phyloP scores from a whole-genome alignment of 2,888 invertebrate genomes.

The Caenorhabditis uteleia region DNA sequence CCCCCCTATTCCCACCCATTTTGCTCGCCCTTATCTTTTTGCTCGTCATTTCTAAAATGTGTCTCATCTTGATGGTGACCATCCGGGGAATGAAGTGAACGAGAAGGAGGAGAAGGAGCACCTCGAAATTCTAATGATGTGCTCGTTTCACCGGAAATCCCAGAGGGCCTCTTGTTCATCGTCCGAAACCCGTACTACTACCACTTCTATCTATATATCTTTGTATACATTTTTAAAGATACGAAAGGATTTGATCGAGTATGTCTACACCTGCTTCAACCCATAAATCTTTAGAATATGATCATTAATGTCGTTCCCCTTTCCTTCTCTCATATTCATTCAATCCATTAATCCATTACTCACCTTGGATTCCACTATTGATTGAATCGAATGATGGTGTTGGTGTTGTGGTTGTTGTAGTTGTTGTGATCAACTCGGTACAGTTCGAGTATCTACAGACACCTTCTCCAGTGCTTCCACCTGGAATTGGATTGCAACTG shows the following conservation, averaged over 20 bases:
- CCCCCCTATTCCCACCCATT: constrained; percentile 1
- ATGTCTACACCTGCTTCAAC: too few relatives aligned
- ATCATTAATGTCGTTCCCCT: too few relatives aligned
- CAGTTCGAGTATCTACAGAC: constrained; percentile 39
- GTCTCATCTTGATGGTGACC: too few relatives aligned
- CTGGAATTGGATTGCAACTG: constrained; percentile 19
- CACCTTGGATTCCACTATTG: constrained; percentile 31
- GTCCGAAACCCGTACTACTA: constrained; percentile 2
- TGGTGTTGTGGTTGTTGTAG: constrained; percentile 45
- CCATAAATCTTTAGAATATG: too few relatives aligned
- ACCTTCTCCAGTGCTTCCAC: constrained; percentile 13
- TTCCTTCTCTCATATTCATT: too few relatives aligned
- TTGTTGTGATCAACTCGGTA: constrained; percentile 48
- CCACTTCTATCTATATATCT: too few relatives aligned
- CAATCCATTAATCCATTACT: constrained; percentile 10
- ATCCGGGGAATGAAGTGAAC: neutral
- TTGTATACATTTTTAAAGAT: too few relatives aligned
- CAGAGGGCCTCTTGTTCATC: constrained; percentile 19
- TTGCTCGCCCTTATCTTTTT: constrained; percentile 1
- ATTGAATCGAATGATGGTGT: constrained; percentile 21
- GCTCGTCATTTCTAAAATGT: constrained; percentile 4
- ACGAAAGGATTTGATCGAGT: too few relatives aligned
- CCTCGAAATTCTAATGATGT: constrained; percentile 41
- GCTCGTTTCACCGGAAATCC: constrained; percentile 15
- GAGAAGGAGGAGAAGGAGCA: constrained; percentile 9